phyloP scores from a whole-genome alignment of 1,140 invertebrate genomes.

The Lysiphlebus fabarum region DNA sequence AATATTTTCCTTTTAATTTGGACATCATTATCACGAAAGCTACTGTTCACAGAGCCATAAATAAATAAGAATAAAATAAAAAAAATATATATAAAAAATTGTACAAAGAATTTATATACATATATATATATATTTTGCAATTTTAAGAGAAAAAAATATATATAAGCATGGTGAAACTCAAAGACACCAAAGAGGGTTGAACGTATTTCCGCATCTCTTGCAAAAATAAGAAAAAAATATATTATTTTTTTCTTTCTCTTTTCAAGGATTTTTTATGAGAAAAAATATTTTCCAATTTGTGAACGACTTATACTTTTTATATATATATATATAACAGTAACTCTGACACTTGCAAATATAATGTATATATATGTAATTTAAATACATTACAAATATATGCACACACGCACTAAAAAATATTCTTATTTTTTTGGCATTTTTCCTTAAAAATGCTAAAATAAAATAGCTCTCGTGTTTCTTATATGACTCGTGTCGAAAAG shows the following conservation, averaged over 20 bases:
- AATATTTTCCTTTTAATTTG: too few relatives aligned
- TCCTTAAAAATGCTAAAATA: not conserved
- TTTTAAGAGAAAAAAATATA: too few relatives aligned
- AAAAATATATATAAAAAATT: too few relatives aligned
- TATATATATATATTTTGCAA: too few relatives aligned
- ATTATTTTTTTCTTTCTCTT: not conserved
- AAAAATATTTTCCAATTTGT: constrained; percentile 28
- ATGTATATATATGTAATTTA: not conserved
- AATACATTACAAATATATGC: not conserved
- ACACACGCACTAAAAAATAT: not conserved
- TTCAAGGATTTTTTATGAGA: constrained; percentile 1
- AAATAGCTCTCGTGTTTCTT: constrained; percentile 16
- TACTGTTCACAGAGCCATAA: too few relatives aligned
- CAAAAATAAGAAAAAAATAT: not conserved
- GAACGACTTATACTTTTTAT: constrained; percentile 4
- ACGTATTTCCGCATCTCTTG: not conserved
- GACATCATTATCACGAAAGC: too few relatives aligned
- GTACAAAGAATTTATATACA: too few relatives aligned
- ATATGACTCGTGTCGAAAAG: constrained; percentile 7
- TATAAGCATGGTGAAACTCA: too few relatives aligned
- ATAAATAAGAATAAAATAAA: too few relatives aligned
- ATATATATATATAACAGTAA: not conserved
- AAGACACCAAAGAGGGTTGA: too few relatives aligned
- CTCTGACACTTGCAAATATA: not conserved
- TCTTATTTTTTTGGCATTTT: constrained; percentile 1